phyloP scores from a whole-genome alignment of 2,113 vertebrate species.

The Dasypus novemcinctus region DNA sequence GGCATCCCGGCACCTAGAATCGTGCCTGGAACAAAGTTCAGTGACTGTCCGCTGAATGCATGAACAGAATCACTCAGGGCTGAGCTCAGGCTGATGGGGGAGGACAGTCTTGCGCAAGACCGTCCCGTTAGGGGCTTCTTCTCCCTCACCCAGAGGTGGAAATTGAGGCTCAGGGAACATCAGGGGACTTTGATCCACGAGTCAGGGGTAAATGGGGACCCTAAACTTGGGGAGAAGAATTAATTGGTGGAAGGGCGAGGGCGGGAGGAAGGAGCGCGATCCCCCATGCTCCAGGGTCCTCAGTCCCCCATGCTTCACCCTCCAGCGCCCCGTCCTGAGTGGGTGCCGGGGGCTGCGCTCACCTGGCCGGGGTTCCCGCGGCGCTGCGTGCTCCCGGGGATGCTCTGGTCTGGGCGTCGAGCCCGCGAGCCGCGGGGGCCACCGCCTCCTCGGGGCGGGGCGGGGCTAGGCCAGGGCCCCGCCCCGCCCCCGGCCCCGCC shows the following conservation, averaged over 20 bases:
- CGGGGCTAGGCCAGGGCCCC: background rate
- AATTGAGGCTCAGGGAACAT: background rate
- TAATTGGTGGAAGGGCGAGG: background rate
- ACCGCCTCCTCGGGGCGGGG: background rate
- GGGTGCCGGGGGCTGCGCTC: background rate
- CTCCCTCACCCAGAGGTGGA: background rate
- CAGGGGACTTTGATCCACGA: background rate
- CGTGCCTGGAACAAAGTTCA: background rate
- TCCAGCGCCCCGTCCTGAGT: background rate
- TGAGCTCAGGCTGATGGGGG: background rate
- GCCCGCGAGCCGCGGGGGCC: fast-evolving
- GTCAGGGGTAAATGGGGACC: background rate
- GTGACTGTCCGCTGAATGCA: fast-evolving
- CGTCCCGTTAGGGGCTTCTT: background rate
- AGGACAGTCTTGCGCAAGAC: background rate
- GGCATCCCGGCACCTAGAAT: background rate
- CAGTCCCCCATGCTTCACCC: too few relatives aligned
- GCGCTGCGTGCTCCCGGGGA: background rate
- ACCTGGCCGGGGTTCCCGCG: constrained; percentile 28
- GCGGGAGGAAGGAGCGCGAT: background rate
- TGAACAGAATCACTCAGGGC: too few relatives aligned
- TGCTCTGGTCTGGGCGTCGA: fast-evolving
- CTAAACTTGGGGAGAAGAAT: background rate
- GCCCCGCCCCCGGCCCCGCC: background rate
- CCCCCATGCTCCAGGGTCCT: background rate